Conservation (phyloP, 2,888 invertebrate species). For the Athalia cordata region DNA sequence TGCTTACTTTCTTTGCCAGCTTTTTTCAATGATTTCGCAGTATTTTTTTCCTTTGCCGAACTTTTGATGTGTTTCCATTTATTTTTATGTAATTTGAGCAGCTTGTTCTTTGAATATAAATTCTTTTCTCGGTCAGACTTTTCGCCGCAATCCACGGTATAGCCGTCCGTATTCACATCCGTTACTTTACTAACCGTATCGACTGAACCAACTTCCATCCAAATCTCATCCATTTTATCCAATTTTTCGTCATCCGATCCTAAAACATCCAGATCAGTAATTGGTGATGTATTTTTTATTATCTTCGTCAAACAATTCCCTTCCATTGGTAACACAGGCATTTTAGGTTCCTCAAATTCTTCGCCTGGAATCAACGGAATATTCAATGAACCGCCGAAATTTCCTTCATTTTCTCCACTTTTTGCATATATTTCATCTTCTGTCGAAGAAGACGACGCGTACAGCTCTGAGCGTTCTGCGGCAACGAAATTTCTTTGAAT, state of each 20-base stretch:
- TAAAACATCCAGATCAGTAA: conserved; percentile 58
- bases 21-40: conserved; percentile 3
- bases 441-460: background rate
- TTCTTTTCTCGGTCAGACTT: background rate
- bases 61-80: conserved; percentile 27
- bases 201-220: conserved; percentile 60
- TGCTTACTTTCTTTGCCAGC: conserved; percentile 12
- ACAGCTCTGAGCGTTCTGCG: conserved; percentile 6
- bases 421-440: conserved; percentile 8
- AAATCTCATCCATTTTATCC: conserved; percentile 63
- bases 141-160: background rate
- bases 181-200: conserved; percentile 46
- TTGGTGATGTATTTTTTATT: conserved; percentile 60
- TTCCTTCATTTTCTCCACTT: conserved; percentile 8
- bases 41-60: conserved; percentile 11
- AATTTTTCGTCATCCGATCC: conserved; percentile 58
- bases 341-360: conserved; percentile 58
- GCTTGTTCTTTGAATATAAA: conserved; percentile 14
- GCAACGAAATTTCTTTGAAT: conserved; percentile 5
- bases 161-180: conserved; percentile 10
- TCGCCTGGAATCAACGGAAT: conserved; percentile 59
- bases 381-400: conserved; percentile 43
- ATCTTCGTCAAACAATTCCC: conserved; percentile 61
- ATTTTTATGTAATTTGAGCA: conserved; percentile 23
- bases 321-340: conserved; percentile 60